Base-by-base conservation (phyloP, 2,113 vertebrate genomes). In the Pygoscelis adeliae region DNA sequence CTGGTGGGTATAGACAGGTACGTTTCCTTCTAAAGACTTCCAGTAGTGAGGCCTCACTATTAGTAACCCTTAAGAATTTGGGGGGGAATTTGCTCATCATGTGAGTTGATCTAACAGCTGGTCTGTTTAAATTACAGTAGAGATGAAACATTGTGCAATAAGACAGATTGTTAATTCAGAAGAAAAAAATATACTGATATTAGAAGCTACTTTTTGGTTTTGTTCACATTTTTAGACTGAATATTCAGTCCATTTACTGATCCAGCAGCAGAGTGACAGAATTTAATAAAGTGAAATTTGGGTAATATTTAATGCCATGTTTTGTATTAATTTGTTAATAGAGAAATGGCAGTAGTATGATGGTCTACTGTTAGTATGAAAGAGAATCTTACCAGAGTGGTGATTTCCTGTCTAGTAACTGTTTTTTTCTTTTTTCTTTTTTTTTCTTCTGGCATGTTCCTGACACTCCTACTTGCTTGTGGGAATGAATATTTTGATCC, bases 401-500 rank as follows among this genome's bases (percentile, higher is more conserved):
- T 83, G 46, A 77, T 93, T 95, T 86, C 88, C 67, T 94, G 59
- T 95, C 94, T 95, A 95, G 85, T 98, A 97, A 98, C 87, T 82
- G 63, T n/a, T 42, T 94, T 90, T 71, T 80, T 56, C 55, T 84
- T 90, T 83, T 90, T 86, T 92, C 44, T 55, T n/a, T 58, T 80
- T 61, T 95, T 91, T 96, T 44, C 93, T 92, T 93, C 74, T 96
- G 95, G 55, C 95, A 96, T 95, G 88, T 96, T 97, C 96, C 97
- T 97, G 98, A 93, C 95, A 94, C 97, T 97, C 87, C 97, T 62
- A 8, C 87, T 98, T 97, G 80, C 90, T 96, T 93, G 69, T 96
- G 98, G 97, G 97, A 89, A 98, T 97, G 97, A 97, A 97, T 90
- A 78, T 97, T 93, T 96, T 96, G 97, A 86, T 94, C 94, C 76